A percentile compares a stretch with the other conserved stretches of the same genome.
phyloP scores from a whole-genome alignment of 2,888 invertebrate genomes.

The Apotomis turbidana region DNA sequence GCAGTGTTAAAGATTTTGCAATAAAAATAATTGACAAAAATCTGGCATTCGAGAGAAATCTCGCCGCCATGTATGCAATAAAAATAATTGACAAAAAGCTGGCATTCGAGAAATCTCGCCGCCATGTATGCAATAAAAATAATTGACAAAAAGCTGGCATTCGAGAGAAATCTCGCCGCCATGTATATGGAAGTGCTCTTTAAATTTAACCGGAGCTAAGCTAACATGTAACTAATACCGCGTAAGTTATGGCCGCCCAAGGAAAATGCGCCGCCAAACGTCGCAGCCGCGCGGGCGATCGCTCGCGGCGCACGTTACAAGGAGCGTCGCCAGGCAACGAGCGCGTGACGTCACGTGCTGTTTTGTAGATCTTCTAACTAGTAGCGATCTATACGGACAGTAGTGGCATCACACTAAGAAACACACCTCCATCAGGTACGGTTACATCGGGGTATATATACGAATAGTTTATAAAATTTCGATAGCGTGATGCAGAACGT shows the following conservation, averaged over 20 bases:
- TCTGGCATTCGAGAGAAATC: too few species aligned
- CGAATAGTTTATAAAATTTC: constrained; percentile 53
- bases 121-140: too few species aligned
- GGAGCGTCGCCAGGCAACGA: constrained; percentile 80
- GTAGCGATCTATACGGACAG: constrained; percentile 85
- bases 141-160: constrained; percentile 75
- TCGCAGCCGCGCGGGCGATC: constrained; percentile 87
- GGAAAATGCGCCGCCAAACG: constrained; percentile 82
- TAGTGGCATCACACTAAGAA: constrained; percentile 88
- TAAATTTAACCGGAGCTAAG: constrained; percentile 86
- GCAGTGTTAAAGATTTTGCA: too few species aligned
- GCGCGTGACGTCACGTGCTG: constrained; percentile 87
- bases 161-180: constrained; percentile 84
- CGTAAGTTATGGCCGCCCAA: constrained; percentile 81
- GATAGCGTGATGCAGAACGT: constrained; percentile 62
- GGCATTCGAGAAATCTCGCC: too few species aligned
- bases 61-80: too few species aligned
- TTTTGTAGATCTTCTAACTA: constrained; percentile 85
- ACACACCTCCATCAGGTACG: constrained; percentile 78
- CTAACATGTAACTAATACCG: constrained; percentile 84
- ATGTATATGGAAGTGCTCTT: constrained; percentile 85
- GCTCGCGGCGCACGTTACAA: constrained; percentile 83
- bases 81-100: too few species aligned
- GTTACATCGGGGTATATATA: constrained; percentile 53
- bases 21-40: too few species aligned